Evolutionary conservation across 2,888 invertebrate genomes (phyloP), one percentile per base, ranked within the genome.

Genomic region (Cephus nigrinus): DNA sequence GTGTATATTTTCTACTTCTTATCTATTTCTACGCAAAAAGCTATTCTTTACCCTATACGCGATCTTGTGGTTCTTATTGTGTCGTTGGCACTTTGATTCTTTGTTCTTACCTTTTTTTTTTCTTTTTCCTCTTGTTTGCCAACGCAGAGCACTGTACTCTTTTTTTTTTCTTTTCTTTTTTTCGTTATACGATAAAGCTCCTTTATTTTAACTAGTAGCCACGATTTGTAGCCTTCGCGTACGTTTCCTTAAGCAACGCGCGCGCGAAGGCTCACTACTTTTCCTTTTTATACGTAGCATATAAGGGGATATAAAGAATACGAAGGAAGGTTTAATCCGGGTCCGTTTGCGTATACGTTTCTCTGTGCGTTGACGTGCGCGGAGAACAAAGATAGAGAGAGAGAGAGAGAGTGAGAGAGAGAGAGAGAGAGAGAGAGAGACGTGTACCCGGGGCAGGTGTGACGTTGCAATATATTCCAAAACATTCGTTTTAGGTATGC

Each of bases 381-480:
- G 11, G 68, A 11, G n/a, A 30, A 75, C 4, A 31, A 32, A 30
- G 11, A 75, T 4, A 36, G 31, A 55, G 40, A 74, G 36, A 74
- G 32, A 35, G 23, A 40, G 11, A 40, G 36, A 5, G 55, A 40
- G 15, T 23, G n/a, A 34, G 11, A 69, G 69, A 69, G 69, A 40
- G 36, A 5, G 55, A 40, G 15, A 36, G n/a, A 34, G 11, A 69
- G 69, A 69, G 69, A 30, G 69, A 69, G 69, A 30, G 4, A 69
- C 31, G 32, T 30, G n/a, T 30, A 69, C 82, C 82, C 84, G 86
- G 86, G 85, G 85, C 88, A 88, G 88, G 86, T 87, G 84, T 87
- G 84, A 86, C 83, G 87, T 88, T 89, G 90, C 90, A 90, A 90
- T 90, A 40, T 40, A 90, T 89, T 89, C 85, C 86, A 85, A 89